phyloP scores from a whole-genome alignment of 2,888 invertebrate species.

The Dasysyrphus albostriatus region DNA sequence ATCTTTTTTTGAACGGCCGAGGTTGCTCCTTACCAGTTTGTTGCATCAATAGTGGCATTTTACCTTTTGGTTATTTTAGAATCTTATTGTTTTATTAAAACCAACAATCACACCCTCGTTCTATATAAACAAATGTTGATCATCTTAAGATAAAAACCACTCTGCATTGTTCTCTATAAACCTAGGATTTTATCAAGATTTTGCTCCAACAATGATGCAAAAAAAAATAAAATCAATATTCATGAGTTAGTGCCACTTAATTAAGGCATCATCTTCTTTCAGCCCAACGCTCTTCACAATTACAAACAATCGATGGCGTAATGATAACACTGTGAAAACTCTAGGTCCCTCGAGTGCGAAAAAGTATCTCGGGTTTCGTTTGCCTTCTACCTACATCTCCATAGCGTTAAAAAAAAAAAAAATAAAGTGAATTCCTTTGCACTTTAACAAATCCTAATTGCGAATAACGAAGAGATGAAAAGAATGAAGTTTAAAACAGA shows the following conservation, averaged over 20 bases:
- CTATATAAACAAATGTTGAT: not conserved
- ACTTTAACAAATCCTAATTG: conserved; percentile 71
- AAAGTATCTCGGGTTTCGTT: conserved; percentile 25
- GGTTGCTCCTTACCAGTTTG: no score
- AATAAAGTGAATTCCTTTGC: conserved; percentile 70
- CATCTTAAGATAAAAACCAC: conserved; percentile 2
- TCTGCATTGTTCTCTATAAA: not conserved
- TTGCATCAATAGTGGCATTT: not conserved
- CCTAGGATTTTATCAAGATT: conserved; percentile 11
- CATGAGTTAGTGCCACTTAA: conserved; percentile 51
- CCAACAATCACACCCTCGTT: not conserved
- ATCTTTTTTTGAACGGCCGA: no score
- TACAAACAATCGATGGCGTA: conserved; percentile 57
- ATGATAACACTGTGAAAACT: conserved; percentile 37
- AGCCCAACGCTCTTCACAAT: conserved; percentile 22
- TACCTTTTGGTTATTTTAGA: not conserved
- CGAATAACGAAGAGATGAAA: conserved; percentile 66
- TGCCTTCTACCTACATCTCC: not conserved
- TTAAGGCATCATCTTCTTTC: conserved; percentile 44
- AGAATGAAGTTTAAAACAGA: conserved; percentile 37
- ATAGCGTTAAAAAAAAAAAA: conserved; percentile 43
- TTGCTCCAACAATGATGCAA: conserved; percentile 1
- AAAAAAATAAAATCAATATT: conserved; percentile 44
- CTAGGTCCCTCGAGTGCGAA: conserved; percentile 3
- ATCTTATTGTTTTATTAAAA: not conserved